Conservation (phyloP, 2,888 invertebrate genomes). For the Nymphalis urticae region DNA sequence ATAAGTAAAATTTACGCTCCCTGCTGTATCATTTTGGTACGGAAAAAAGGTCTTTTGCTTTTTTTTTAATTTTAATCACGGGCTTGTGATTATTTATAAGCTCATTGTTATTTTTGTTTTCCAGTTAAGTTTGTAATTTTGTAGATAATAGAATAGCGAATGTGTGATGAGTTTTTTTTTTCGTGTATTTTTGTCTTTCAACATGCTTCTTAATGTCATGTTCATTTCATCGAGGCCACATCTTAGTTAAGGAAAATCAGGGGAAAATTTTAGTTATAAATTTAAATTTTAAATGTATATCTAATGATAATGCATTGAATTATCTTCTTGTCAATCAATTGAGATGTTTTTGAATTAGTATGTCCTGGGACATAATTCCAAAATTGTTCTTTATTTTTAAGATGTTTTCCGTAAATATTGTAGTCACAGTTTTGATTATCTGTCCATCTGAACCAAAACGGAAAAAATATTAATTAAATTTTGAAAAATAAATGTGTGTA, state of each 20-base stretch:
- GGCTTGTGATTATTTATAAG: conserved; percentile 45
- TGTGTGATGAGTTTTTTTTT: conserved; percentile 37
- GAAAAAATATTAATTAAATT: no score
- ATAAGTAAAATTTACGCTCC: background rate
- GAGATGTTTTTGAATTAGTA: background rate
- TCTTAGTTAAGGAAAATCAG: conserved; percentile 32
- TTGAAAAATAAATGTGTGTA: background rate
- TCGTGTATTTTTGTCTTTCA: conserved; percentile 22
- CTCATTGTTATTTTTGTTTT: conserved; percentile 53
- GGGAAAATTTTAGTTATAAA: conserved; percentile 26
- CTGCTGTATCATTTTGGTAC: conserved; percentile 6
- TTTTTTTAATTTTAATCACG: conserved; percentile 31
- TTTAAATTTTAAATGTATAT: conserved; percentile 15
- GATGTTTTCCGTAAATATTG: background rate
- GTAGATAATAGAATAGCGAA: conserved; percentile 46
- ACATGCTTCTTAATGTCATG: conserved; percentile 17
- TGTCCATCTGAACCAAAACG: no score
- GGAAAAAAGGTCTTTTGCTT: conserved; percentile 1
- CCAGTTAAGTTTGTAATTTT: conserved; percentile 68
- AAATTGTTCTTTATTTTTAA: no score
- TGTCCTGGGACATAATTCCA: no score
- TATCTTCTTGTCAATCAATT: background rate
- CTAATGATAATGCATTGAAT: background rate
- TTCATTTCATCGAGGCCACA: conserved; percentile 14
- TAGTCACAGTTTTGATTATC: background rate